These are phyloP conservation scores for Protonemura montana DNA, from an alignment of 2,888 invertebrate genomes.

Conservation along the genomic window DNA sequence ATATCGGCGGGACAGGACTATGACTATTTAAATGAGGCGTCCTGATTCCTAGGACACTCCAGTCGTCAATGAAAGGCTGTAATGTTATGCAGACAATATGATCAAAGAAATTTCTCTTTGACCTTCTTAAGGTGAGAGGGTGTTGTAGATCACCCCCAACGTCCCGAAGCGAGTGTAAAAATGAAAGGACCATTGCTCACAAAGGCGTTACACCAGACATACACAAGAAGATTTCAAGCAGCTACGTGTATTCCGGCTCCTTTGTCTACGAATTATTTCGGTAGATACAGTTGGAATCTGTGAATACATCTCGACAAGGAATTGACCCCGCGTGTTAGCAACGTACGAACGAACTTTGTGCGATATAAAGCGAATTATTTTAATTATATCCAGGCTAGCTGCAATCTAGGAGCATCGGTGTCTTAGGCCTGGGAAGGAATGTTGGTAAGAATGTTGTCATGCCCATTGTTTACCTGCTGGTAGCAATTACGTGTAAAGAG, in stretches of 20 bases:
- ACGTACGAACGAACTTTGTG: not conserved
- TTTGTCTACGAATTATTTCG: conserved; percentile 2
- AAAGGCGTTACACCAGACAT: not conserved
- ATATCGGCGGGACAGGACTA: not conserved
- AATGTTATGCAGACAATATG: not conserved
- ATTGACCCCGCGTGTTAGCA: not conserved
- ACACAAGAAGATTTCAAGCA: not conserved
- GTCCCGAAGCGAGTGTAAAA: not conserved
- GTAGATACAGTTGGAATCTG: conserved; percentile 12
- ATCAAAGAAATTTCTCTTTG: not conserved
- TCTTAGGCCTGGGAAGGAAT: conserved; percentile 37
- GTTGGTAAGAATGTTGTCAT: conserved; percentile 40
- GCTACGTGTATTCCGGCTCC: not conserved
- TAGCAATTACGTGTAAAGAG: conserved; percentile 29
- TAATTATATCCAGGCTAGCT: conserved; percentile 9
- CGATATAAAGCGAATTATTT: conserved; percentile 19
- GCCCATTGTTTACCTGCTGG: conserved; percentile 39
- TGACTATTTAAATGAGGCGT: not conserved
- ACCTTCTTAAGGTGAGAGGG: not conserved
- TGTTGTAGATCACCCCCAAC: not conserved
- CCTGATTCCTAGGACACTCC: not conserved
- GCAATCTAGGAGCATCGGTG: conserved; percentile 24
- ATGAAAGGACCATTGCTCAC: not conserved
- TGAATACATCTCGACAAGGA: conserved; percentile 20
- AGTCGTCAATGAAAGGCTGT: not conserved